Percentiles rank a stretch among this genome's conserved stretches.
Conservation (phyloP, 2,113 vertebrate species). For the Sinocyclocheilus rhinocerous region DNA sequence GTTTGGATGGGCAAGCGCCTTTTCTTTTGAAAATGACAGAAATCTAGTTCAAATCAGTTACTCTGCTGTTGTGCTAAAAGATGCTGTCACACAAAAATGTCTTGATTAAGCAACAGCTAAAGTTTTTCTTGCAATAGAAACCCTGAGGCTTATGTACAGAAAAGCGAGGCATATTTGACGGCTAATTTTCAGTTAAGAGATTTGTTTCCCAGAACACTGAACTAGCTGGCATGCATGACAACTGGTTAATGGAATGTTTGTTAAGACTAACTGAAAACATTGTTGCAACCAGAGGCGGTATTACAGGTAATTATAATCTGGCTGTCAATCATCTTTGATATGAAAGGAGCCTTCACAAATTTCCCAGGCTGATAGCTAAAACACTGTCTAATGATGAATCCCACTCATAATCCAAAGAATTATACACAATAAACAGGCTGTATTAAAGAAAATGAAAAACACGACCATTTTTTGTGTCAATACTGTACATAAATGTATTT, state of each 20-base stretch:
- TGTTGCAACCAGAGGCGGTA: conserved; percentile 13
- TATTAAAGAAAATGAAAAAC: neutral
- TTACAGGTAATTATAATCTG: conserved; percentile 18
- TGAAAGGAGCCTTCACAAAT: neutral
- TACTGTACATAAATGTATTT: conserved; percentile 58
- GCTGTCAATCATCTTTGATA: conserved; percentile 17
- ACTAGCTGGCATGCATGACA: conserved; percentile 9
- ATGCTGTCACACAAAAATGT: neutral
- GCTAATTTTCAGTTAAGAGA: conserved; percentile 2
- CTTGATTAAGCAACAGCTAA: conserved; percentile 1
- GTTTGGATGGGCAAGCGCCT: neutral
- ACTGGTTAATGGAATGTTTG: conserved; percentile 31
- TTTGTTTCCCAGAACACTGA: conserved; percentile 41
- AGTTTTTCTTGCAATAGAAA: neutral
- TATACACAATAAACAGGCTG: neutral
- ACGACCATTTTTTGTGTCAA: conserved; percentile 20
- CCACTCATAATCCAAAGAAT: neutral
- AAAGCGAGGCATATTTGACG: neutral
- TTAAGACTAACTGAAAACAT: conserved; percentile 26
- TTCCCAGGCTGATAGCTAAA: neutral
- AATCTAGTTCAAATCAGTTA: neutral
- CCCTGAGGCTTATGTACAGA: conserved; percentile 7
- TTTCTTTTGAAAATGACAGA: neutral
- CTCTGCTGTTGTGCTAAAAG: neutral
- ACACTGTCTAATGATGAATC: neutral